Conservation (phyloP, 2,888 invertebrate genomes). For the Mystacides longicornis region DNA sequence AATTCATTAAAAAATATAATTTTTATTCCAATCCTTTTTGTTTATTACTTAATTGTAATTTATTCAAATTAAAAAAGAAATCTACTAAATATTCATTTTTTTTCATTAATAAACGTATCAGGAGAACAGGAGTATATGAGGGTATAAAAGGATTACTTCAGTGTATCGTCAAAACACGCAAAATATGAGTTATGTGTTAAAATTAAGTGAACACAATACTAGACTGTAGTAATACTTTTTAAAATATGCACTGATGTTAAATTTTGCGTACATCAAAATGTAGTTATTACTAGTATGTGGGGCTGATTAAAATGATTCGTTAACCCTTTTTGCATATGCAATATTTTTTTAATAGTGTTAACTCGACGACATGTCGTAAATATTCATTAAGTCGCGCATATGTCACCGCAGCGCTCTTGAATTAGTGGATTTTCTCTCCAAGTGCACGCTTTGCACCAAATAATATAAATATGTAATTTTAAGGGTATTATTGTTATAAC, state of each 20-base stretch:
- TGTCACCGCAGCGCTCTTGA: neutral
- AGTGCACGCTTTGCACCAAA: too few species aligned
- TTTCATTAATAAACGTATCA: neutral
- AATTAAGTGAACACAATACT: too few species aligned
- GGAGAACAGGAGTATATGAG: neutral
- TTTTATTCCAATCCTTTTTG: neutral
- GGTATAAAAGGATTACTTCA: neutral
- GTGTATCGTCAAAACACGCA: too few species aligned
- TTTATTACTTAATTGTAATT: neutral
- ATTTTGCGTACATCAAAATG: too few species aligned
- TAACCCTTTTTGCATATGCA: neutral
- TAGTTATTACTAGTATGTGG: too few species aligned
- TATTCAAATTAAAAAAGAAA: neutral
- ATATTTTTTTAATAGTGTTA: neutral
- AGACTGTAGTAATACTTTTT: too few species aligned
- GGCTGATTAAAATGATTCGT: too few species aligned
- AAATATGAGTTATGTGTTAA: too few species aligned
- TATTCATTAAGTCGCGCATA: neutral
- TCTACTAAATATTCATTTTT: slow-evolving; percentile 1
- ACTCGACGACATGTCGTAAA: neutral
- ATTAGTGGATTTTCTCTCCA: neutral
- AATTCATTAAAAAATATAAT: neutral
- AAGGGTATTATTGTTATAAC: too few species aligned
- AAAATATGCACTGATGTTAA: too few species aligned
- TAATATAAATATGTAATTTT: too few species aligned